These are phyloP conservation scores for Alligator mississippiensis DNA, from an alignment of 2,113 vertebrate species.

Conservation along the genomic window DNA sequence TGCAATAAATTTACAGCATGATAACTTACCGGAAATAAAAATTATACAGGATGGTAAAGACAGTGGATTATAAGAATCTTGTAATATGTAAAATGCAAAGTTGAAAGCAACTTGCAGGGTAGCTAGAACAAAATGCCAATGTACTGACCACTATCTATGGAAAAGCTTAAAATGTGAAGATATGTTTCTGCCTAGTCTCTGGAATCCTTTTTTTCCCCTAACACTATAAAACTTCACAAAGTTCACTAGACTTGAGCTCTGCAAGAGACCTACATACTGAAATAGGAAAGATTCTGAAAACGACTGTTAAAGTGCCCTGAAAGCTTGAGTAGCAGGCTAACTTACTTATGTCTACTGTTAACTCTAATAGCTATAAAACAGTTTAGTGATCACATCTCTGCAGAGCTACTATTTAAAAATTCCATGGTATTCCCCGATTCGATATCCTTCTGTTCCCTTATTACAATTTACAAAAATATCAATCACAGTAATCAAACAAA, in stretches of 20 bases:
- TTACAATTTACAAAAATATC: background rate
- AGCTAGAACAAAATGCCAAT: background rate
- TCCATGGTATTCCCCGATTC: background rate
- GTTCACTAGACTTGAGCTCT: background rate
- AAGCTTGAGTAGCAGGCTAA: background rate
- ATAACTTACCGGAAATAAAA: too few species aligned
- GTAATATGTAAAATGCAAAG: background rate
- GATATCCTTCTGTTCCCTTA: too few species aligned
- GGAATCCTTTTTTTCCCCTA: background rate
- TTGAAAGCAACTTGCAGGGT: background rate
- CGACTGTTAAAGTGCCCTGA: background rate
- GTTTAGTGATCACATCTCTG: background rate
- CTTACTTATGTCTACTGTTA: background rate
- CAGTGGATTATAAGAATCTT: background rate
- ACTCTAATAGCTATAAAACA: background rate
- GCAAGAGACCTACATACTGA: background rate
- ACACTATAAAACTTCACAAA: background rate
- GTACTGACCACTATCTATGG: background rate
- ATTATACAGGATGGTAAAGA: too few species aligned
- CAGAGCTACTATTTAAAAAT: background rate
- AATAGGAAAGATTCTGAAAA: conserved; percentile 5
- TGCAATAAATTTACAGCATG: background rate
- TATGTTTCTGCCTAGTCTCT: background rate
- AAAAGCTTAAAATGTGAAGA: background rate
- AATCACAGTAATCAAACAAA: background rate